Evolutionary conservation across 2,797 vertebrate species (phyloP), one percentile per base, ranked within the genome.

Genomic region (Loriculus beryllinus): DNA sequence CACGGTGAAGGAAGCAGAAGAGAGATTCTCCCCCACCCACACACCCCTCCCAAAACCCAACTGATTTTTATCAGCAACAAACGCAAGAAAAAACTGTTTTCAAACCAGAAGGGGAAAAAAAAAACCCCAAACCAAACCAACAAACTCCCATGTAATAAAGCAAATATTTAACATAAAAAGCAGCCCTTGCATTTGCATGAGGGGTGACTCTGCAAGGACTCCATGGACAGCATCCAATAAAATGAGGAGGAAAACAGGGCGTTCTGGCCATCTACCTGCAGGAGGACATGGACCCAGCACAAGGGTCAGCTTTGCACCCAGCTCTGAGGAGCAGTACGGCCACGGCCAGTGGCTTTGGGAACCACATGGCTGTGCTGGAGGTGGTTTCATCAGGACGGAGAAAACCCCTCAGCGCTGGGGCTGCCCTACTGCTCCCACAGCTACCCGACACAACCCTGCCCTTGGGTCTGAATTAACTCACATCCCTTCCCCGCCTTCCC

Each of bases 361-460:
- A 47, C 33, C 49, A 6, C 12, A 3, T 0, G 2, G 67, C 65
- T 21, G 35, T 0, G 1, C 71, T 18, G 28, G 23, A 49, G 42
- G 6, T n/a, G 48, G 12, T 40, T 60, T 25, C 45, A 47, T 14
- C 3, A 1, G 33, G 39, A 67, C 2, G 33, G 39, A 74, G 63
- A 64, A 75, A 69, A 17, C 29, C 28, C 14, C 0, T 4, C 51
- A 14, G 51, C 2, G 0, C 23, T 1, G 1, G 35, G 57, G 63
- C 33, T 52, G 39, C 2, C 59, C 51, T 16, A 8, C 18, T 2
- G 3, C 59, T 51, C 25, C 49, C 31, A 4, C 63, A 19, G 56
- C 23, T 12, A 0, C 51, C 51, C 2, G 0, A 6, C 26, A n/a
- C 39, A 48, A 20, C 40, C 28, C 77, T 11, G 37, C 57, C 48